Evolutionary conservation across 2,888 invertebrate genomes (phyloP).

Genomic region (Netelia fuscicornis): DNA sequence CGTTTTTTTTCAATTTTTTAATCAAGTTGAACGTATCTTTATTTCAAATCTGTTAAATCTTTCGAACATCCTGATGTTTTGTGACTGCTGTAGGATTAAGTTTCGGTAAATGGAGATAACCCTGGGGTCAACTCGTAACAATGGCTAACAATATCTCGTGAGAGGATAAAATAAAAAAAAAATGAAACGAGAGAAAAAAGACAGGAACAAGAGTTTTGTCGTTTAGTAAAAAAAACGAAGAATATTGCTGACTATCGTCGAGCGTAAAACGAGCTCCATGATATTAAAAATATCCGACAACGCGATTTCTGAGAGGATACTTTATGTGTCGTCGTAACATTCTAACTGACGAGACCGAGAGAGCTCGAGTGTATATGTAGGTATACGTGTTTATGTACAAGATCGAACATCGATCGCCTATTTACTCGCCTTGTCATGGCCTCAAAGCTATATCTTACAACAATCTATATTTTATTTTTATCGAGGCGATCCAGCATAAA

Average conservation of each 20-base stretch:
- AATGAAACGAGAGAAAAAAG: conserved; percentile 3
- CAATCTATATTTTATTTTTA: conserved; percentile 49
- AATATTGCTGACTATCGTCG: conserved; percentile 30
- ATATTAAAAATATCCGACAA: conserved; percentile 36
- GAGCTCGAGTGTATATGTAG: conserved; percentile 8
- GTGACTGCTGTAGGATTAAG: too few relatives aligned
- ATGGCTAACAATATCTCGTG: neutral
- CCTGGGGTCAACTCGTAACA: neutral
- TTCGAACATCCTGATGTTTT: too few relatives aligned
- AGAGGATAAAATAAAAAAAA: too few relatives aligned
- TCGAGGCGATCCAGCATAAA: conserved; percentile 30
- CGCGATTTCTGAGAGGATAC: conserved; percentile 4
- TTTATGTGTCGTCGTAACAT: conserved; percentile 16
- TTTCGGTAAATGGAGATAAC: neutral
- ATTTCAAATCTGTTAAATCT: too few relatives aligned
- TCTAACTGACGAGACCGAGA: conserved; percentile 17
- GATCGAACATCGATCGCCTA: conserved; percentile 44
- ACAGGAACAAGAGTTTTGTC: neutral
- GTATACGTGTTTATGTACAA: conserved; percentile 15
- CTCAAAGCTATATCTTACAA: conserved; percentile 8
- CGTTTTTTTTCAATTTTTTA: neutral
- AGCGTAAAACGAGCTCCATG: conserved; percentile 17
- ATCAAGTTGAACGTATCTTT: too few relatives aligned
- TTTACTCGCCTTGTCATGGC: conserved; percentile 32
- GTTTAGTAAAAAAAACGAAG: conserved; percentile 4